Evolutionary conservation across 2,113 vertebrate genomes (phyloP).

Genomic region (Larimichthys crocea): DNA sequence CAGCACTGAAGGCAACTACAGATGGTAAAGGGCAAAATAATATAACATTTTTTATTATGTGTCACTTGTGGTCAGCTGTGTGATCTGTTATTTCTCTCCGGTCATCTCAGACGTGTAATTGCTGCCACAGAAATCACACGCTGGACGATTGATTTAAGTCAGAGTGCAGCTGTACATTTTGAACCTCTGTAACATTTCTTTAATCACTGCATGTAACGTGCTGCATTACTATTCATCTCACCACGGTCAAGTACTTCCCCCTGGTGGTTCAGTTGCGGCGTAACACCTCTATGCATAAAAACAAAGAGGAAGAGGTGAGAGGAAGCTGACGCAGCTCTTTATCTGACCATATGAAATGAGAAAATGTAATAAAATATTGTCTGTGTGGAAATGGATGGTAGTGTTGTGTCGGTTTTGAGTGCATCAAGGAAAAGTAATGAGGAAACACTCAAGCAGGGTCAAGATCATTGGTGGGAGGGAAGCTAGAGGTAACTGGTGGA

Average conservation of each 20-base stretch:
- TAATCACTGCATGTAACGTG: not conserved
- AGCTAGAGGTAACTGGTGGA: no score
- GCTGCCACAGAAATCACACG: not conserved
- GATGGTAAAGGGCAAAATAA: not conserved
- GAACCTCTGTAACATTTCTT: no score
- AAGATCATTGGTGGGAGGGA: no score
- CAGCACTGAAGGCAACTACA: not conserved
- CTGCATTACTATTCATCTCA: not conserved
- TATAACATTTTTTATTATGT: not conserved
- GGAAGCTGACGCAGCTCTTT: not conserved
- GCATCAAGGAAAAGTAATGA: no score
- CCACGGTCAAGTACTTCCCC: slow-evolving; percentile 19
- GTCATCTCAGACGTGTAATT: not conserved
- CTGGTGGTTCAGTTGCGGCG: slow-evolving; percentile 30
- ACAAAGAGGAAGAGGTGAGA: not conserved
- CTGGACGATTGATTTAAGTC: not conserved
- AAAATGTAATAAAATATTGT: not conserved
- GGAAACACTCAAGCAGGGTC: no score
- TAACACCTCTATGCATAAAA: not conserved
- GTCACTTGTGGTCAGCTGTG: not conserved
- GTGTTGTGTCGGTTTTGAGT: not conserved
- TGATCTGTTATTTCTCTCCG: not conserved
- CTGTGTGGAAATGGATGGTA: no score
- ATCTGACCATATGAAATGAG: not conserved
- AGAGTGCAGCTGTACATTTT: no score